These are phyloP conservation scores for Erynnis tages DNA, from an alignment of 2,888 invertebrate genomes.

Conservation along the genomic window DNA sequence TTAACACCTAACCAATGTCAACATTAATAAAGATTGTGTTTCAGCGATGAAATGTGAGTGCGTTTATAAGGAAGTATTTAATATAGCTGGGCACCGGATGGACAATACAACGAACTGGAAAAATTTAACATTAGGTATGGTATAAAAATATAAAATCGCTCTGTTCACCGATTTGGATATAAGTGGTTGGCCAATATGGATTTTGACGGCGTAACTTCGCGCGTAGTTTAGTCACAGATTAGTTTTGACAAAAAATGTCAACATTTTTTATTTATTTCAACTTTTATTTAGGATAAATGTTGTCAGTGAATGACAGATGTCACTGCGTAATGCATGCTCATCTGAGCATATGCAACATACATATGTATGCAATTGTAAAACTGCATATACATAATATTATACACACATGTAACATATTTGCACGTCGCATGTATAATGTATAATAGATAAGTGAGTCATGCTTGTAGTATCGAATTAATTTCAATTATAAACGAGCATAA, in stretches of 20 bases:
- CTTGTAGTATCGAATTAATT: conserved; percentile 11
- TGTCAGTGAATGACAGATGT: neutral
- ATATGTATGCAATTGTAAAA: neutral
- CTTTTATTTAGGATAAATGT: no score
- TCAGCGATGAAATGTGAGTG: conserved; percentile 3
- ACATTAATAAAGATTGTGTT: conserved; percentile 15
- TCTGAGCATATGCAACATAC: neutral
- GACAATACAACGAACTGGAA: conserved; percentile 3
- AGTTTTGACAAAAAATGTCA: no score
- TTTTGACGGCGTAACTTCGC: no score
- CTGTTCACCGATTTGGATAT: no score
- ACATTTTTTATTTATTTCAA: no score
- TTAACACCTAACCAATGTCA: neutral
- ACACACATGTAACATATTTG: neutral
- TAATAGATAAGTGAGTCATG: conserved; percentile 11
- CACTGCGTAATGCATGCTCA: neutral
- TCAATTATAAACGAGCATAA: conserved; percentile 11
- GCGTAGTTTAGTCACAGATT: no score
- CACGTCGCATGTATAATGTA: neutral
- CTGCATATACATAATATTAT: neutral
- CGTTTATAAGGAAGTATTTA: conserved; percentile 14
- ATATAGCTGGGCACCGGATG: conserved; percentile 1
- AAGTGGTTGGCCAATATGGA: no score
- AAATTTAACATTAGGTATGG: neutral
- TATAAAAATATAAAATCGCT: no score